Percentiles rank a stretch among this genome's conserved stretches.
Evolutionary conservation across 2,113 vertebrate genomes (phyloP).

Genomic region (Prunella fulvescens): DNA sequence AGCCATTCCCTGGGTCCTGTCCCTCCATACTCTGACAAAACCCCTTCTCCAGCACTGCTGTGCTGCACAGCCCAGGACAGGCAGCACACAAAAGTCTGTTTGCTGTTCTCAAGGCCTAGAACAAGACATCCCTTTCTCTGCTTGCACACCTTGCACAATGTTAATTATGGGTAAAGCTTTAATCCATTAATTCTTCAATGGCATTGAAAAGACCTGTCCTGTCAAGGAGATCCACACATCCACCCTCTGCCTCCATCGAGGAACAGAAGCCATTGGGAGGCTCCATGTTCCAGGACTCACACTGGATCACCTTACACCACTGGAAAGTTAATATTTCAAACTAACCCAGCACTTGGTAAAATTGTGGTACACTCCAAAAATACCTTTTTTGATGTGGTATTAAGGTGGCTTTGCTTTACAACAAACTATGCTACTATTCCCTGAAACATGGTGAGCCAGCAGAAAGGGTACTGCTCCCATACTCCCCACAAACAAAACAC

Average conservation of each 20-base stretch:
- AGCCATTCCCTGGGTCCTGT: neutral
- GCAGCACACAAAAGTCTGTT: neutral
- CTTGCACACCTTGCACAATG: neutral
- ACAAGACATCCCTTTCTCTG: neutral
- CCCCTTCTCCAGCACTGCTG: neutral
- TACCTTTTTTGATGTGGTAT: neutral
- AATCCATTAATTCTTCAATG: neutral
- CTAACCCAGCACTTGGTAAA: neutral
- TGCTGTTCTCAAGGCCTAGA: neutral
- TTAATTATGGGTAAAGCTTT: neutral
- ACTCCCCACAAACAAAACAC: neutral
- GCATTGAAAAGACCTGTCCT: neutral
- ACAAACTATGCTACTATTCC: fast-evolving
- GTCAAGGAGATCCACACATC: neutral
- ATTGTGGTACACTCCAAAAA: neutral
- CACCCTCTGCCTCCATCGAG: neutral
- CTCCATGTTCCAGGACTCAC: fast-evolving
- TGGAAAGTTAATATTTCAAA: neutral
- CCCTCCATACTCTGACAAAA: neutral
- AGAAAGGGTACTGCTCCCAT: neutral
- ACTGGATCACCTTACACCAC: neutral
- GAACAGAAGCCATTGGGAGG: neutral
- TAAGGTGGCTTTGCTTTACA: neutral
- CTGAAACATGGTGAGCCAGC: neutral
- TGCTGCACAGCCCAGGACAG: neutral